A percentile compares a stretch with the other conserved stretches of the same genome.
Conservation (phyloP, 2,888 invertebrate species). For the Pheosia gnoma region DNA sequence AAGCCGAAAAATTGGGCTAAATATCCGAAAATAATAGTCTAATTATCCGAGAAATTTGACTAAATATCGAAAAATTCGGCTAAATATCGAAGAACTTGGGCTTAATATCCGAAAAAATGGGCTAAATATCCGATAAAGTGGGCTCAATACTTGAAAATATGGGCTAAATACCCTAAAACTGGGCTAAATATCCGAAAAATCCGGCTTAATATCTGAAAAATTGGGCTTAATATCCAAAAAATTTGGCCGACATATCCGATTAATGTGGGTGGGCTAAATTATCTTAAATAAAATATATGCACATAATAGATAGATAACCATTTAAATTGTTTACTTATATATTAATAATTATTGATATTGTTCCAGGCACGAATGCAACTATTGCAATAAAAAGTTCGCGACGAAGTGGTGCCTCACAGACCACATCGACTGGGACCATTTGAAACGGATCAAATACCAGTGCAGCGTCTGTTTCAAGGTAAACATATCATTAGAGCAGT, state of each 20-base stretch:
- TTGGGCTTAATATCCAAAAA: background rate
- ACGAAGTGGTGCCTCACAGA: conserved; percentile 76
- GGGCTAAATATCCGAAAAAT: background rate
- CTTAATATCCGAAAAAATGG: background rate
- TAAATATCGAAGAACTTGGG: background rate
- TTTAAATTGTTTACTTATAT: too few species aligned
- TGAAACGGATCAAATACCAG: conserved; percentile 72
- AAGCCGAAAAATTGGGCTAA: background rate
- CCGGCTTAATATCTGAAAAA: background rate
- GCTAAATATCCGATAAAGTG: too few species aligned
- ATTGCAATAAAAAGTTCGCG: conserved; percentile 73
- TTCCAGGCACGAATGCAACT: conserved; percentile 71
- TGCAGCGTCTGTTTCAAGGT: conserved; percentile 75
- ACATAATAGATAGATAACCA: too few species aligned
- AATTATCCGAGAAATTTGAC: background rate
- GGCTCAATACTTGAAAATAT: too few species aligned
- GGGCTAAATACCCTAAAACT: background rate
- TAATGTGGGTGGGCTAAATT: too few species aligned
- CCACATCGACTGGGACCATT: conserved; percentile 76
- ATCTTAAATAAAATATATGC: too few species aligned
- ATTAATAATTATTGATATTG: too few species aligned
- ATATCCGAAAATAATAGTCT: background rate
- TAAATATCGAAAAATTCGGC: background rate
- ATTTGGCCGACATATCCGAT: too few species aligned
- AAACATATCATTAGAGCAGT: conserved; percentile 2